Percentiles rank a stretch among this genome's conserved stretches.
Conservation (phyloP, 1,140 invertebrate species). For the Sycophaga agraensis region DNA sequence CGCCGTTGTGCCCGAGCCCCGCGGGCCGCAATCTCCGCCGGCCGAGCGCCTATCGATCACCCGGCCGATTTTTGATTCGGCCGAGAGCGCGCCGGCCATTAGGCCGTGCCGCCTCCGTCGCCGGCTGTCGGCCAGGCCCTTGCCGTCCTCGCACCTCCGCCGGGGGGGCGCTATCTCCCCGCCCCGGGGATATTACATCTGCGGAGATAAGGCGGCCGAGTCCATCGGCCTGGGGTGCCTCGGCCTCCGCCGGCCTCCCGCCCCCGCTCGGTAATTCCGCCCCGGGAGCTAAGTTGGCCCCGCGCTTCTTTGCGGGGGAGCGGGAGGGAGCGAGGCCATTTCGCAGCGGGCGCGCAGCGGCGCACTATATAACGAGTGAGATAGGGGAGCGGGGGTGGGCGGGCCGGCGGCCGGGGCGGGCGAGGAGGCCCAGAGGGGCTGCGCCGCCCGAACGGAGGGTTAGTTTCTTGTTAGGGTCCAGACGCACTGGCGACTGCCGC, state of each 20-base stretch:
- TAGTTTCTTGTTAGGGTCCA: slow-evolving; percentile 58
- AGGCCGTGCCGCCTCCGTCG: no score
- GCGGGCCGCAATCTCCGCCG: no score
- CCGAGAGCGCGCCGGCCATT: no score
- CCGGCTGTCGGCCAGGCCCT: no score
- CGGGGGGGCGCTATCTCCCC: background rate
- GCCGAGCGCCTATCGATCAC: no score
- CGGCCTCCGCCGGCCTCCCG: background rate
- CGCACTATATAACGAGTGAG: slow-evolving; percentile 27
- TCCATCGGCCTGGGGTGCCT: background rate
- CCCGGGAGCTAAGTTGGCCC: background rate
- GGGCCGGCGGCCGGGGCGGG: no score
- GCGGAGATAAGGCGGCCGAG: background rate
- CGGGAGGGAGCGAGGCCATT: slow-evolving; percentile 24
- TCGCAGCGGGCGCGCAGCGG: no score
- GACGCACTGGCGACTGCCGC: slow-evolving; percentile 51
- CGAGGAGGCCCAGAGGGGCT: slow-evolving; percentile 32
- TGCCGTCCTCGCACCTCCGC: background rate
- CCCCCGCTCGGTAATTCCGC: background rate
- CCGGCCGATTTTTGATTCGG: no score
- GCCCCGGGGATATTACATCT: no score
- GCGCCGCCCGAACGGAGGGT: slow-evolving; percentile 42
- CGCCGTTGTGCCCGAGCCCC: no score
- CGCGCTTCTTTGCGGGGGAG: background rate
- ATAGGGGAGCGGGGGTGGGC: slow-evolving; percentile 1